Conservation (phyloP, 2,113 vertebrate species). For the Manacus vitellinus region DNA sequence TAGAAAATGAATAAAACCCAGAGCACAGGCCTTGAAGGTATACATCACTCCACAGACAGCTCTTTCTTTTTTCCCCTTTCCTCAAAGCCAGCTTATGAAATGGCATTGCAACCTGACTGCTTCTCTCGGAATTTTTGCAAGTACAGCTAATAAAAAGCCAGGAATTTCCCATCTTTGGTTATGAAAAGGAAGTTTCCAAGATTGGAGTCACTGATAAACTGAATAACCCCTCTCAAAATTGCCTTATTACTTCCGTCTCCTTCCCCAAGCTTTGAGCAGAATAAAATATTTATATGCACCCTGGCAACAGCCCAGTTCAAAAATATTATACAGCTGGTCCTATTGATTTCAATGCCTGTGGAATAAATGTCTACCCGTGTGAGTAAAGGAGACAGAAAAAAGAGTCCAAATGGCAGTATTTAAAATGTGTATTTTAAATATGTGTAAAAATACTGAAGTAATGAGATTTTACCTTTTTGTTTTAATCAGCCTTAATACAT, state of each 20-base stretch:
- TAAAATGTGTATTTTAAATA: neutral
- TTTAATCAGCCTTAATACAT: neutral
- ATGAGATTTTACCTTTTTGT: neutral
- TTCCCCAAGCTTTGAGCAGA: constrained; percentile 19
- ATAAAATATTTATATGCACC: constrained; percentile 46
- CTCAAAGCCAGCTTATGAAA: neutral
- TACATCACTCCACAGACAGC: neutral
- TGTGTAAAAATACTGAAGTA: neutral
- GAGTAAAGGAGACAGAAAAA: neutral
- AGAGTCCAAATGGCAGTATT: neutral
- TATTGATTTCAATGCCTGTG: constrained; percentile 6
- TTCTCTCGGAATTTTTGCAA: neutral
- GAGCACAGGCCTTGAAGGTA: neutral
- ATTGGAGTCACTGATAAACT: constrained; percentile 26
- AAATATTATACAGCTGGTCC: constrained; percentile 24
- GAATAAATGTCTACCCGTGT: neutral
- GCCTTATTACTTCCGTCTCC: constrained; percentile 40
- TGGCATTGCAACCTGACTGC: neutral
- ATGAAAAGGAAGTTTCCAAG: constrained; percentile 46
- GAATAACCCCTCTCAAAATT: neutral
- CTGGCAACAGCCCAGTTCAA: constrained; percentile 25
- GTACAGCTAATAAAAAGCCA: neutral
- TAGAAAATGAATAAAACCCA: neutral
- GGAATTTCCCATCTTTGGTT: constrained; percentile 14
- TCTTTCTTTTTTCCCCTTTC: neutral